These are phyloP conservation scores for Drymodes brunneopygia DNA, from an alignment of 2,113 vertebrate species.

Conservation along the genomic window DNA sequence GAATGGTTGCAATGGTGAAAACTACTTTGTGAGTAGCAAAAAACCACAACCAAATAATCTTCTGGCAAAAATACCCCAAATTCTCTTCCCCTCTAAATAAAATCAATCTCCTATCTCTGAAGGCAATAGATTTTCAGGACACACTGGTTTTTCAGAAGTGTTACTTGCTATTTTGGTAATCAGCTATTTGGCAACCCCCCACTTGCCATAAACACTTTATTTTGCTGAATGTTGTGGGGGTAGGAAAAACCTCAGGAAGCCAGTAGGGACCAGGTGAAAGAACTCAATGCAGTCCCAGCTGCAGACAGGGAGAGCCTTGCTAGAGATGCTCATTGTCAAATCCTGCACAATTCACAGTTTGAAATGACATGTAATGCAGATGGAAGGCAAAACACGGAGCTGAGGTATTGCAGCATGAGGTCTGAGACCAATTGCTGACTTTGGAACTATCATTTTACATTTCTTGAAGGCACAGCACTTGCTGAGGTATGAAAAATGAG, in stretches of 20 bases:
- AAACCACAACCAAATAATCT: neutral
- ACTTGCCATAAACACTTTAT: neutral
- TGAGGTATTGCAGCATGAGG: neutral
- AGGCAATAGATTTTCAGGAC: neutral
- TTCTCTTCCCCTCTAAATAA: neutral
- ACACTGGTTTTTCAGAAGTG: neutral
- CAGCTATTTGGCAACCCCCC: neutral
- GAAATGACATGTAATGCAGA: neutral
- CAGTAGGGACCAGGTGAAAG: neutral
- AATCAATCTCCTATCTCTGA: neutral
- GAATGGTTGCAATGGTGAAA: neutral
- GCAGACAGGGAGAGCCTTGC: neutral
- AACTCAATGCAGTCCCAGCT: neutral
- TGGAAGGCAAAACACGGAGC: neutral
- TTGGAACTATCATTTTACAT: neutral
- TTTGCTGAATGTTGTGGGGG: neutral
- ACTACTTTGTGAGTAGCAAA: neutral
- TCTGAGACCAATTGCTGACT: neutral
- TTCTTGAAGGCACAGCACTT: slow-evolving; percentile 16
- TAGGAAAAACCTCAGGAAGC: neutral
- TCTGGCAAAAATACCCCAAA: neutral
- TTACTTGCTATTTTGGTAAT: neutral
- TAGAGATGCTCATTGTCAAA: neutral
- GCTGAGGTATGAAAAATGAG: neutral
- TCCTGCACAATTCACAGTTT: neutral